Percentiles rank a stretch among this genome's conserved stretches.
Conservation (phyloP, 1,140 invertebrate genomes). For the Temnothorax nylanderi region DNA sequence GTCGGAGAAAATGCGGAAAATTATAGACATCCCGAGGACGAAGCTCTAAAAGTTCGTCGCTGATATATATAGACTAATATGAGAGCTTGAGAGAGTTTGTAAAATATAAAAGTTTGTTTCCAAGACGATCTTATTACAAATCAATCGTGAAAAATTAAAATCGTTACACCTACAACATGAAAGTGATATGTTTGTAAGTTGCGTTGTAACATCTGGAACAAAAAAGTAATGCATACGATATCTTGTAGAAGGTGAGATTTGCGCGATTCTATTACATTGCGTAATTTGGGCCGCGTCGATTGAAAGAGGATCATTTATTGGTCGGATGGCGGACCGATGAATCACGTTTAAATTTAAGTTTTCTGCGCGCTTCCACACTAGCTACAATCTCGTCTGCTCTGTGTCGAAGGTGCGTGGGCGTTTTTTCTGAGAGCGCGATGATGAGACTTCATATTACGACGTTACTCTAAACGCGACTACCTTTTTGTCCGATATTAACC, state of each 20-base stretch:
- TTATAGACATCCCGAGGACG: conserved; percentile 24
- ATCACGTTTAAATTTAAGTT: conserved; percentile 75
- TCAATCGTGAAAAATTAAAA: neutral
- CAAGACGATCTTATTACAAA: neutral
- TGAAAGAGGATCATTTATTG: conserved; percentile 64
- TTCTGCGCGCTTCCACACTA: conserved; percentile 55
- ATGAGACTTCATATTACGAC: neutral
- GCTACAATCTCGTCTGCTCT: conserved; percentile 34
- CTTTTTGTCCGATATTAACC: neutral
- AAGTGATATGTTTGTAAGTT: neutral
- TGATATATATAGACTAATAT: neutral
- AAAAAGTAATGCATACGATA: neutral
- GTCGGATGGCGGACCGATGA: conserved; percentile 64
- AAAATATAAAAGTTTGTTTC: neutral
- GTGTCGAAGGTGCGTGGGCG: conserved; percentile 48
- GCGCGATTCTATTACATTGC: neutral
- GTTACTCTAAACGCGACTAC: conserved; percentile 12
- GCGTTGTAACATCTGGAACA: neutral
- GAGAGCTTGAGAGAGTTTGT: neutral
- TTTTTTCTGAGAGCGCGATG: conserved; percentile 41
- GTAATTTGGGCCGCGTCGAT: conserved; percentile 23
- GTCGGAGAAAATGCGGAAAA: neutral
- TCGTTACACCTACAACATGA: neutral
- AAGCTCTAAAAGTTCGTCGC: neutral
- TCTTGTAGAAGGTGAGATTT: neutral